Percentiles rank a stretch among this genome's conserved stretches.
These are phyloP conservation scores for Bursaphelenchus okinawaensis DNA, from an alignment of 2,888 invertebrate species.

Conservation along the genomic window DNA sequence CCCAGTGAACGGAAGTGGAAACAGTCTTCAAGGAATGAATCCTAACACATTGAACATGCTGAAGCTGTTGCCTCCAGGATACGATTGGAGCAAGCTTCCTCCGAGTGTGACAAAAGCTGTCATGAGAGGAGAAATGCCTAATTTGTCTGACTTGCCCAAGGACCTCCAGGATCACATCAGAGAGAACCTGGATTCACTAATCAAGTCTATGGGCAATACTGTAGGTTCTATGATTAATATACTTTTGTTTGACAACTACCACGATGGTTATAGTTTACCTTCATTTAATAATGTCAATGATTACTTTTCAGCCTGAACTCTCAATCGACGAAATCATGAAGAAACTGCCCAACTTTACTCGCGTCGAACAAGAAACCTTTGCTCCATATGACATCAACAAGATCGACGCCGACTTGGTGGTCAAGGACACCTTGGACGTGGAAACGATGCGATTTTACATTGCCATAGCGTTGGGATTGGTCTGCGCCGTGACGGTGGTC, in stretches of 20 bases:
- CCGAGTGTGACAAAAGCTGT: constrained; percentile 40
- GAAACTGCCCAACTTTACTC: constrained; percentile 50
- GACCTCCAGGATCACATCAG: constrained; percentile 50
- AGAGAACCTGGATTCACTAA: constrained; percentile 40
- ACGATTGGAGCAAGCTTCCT: constrained; percentile 36
- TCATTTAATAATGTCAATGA: not conserved
- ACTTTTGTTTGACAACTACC: too few species aligned
- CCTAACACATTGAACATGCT: constrained; percentile 12
- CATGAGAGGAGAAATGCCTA: constrained; percentile 49
- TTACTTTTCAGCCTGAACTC: constrained; percentile 16
- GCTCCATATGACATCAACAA: constrained; percentile 54
- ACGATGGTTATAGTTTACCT: not conserved
- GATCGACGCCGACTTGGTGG: constrained; percentile 45
- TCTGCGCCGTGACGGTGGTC: constrained; percentile 40
- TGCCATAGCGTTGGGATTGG: constrained; percentile 45
- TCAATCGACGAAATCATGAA: constrained; percentile 48
- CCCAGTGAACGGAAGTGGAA: not conserved
- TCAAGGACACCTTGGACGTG: constrained; percentile 6
- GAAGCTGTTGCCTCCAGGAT: constrained; percentile 31
- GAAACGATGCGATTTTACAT: constrained; percentile 29
- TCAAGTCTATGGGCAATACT: constrained; percentile 17
- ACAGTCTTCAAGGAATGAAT: not conserved
- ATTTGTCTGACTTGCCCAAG: constrained; percentile 45
- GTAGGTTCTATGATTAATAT: constrained; percentile 14
- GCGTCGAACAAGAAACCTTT: constrained; percentile 44